phyloP scores from a whole-genome alignment of 2,113 vertebrate genomes.

The Phylloscopus trochilus region DNA sequence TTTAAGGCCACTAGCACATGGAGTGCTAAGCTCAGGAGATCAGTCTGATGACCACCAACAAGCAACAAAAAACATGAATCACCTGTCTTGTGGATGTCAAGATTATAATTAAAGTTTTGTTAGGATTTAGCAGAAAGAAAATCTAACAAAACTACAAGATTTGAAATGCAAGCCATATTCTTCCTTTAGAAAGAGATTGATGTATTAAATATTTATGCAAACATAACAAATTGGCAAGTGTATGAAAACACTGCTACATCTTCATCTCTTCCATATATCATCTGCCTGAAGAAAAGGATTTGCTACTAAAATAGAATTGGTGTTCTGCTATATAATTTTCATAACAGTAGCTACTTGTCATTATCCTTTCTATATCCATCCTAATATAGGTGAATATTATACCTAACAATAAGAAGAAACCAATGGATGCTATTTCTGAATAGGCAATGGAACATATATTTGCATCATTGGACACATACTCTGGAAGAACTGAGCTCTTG shows the following conservation, averaged over 20 bases:
- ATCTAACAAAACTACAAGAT: slow-evolving; percentile 23
- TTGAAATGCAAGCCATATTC: slow-evolving; percentile 49
- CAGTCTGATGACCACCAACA: not conserved
- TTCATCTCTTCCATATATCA: slow-evolving; percentile 63
- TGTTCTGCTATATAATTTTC: slow-evolving; percentile 29
- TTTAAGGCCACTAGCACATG: not conserved
- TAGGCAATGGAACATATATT: not conserved
- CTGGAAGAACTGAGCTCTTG: not conserved
- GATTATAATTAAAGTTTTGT: slow-evolving; percentile 39
- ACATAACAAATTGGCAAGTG: slow-evolving; percentile 70
- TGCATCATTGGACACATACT: not conserved
- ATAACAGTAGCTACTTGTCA: not conserved
- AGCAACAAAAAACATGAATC: not conserved
- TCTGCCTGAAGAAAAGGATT: slow-evolving; percentile 45
- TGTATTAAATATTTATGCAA: slow-evolving; percentile 77
- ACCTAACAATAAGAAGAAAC: slow-evolving; percentile 20
- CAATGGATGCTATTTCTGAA: slow-evolving; percentile 29
- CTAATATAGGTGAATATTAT: slow-evolving; percentile 41
- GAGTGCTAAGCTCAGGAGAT: not conserved
- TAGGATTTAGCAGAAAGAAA: slow-evolving; percentile 19
- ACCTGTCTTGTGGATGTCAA: not conserved
- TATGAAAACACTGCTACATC: slow-evolving; percentile 70
- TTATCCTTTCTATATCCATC: slow-evolving; percentile 2
- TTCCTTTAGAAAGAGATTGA: slow-evolving; percentile 63
- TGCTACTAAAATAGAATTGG: slow-evolving; percentile 37